Evolutionary conservation across 2,888 invertebrate genomes (phyloP), one percentile per base, ranked within the genome.

Genomic region (Drosophila hamatofila): DNA sequence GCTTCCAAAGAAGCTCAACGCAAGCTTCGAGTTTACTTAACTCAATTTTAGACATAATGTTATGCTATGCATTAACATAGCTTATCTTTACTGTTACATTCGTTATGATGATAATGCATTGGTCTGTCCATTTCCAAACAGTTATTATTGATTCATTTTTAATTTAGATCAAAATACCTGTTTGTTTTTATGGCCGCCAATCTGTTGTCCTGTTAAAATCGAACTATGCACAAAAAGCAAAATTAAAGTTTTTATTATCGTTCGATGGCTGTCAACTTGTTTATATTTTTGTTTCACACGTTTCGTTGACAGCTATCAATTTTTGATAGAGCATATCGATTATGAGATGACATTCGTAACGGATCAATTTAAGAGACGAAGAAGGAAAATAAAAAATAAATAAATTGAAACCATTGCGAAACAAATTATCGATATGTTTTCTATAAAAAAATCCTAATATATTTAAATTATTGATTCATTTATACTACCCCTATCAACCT

Each of bases 261-360:
- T 60, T 72, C 69, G 42, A 80, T 63, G 55, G 42, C 68, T 44
- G 21, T 39, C 62, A 64, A 61, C 60, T 63, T 55, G 42, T 39
- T 61, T 61, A 37, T 46, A 54, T 55, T 61, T 61, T 33, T 46
- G 54, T 55, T 71, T 30, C 30, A 21, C 23, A 51, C 48, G 16
- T 18, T 2, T 1, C 18, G 12, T 54, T 23, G 25, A 30, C 33
- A 39, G n/a, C 8, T 54, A 8, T 18, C 3, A 1, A 27, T 7
- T 25, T 25, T 25, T 6, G 14, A 14, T 21, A 9, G 30, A 30
- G 55, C 9, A 30, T 42, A 37, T 21, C 11, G 21, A 21, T 1
- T 30, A 18, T 27, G 2, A 12, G 7, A 18, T 14, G 21, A 0
- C 3, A 3, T 18, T 1, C 14, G 54, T 9, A 35, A 52, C 21